A percentile compares a stretch with the other conserved stretches of the same genome.
These are phyloP conservation scores for Alosa alosa DNA, from an alignment of 2,113 vertebrate species.

Conservation along the genomic window DNA sequence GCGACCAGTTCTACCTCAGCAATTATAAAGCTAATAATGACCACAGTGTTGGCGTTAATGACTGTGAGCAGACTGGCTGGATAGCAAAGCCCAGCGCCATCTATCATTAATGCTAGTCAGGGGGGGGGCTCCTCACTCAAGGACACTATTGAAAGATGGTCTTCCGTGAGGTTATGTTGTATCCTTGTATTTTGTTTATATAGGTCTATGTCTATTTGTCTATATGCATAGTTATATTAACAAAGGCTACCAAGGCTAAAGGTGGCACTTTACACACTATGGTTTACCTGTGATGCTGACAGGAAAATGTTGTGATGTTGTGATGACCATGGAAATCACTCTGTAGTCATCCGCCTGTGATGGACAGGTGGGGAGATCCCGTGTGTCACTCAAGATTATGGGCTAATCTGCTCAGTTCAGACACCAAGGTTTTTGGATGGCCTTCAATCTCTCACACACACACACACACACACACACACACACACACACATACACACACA, in stretches of 20 bases:
- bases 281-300: not conserved
- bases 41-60: not conserved
- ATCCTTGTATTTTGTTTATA: not conserved
- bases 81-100: not conserved
- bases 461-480: not conserved
- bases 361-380: conserved; percentile 24
- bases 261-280: too few relatives aligned
- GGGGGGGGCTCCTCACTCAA: not conserved
- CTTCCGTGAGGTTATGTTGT: not conserved
- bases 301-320: not conserved
- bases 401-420: conserved; percentile 28
- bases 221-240: not conserved
- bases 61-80: not conserved
- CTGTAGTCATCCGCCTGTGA: conserved; percentile 35
- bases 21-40: conserved; percentile 18
- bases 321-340: conserved; percentile 22
- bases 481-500: not conserved
- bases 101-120: conserved; percentile 3
- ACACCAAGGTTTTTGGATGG: not conserved
- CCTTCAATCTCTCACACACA: conserved; percentile 16
- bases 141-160: not conserved
- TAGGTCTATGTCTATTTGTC: too few relatives aligned
- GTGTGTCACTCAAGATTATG: conserved; percentile 45
- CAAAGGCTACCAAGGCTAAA: not conserved
- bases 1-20: not conserved